Conservation (phyloP, 2,797 vertebrate genomes). For the Eospalax fontanierii region DNA sequence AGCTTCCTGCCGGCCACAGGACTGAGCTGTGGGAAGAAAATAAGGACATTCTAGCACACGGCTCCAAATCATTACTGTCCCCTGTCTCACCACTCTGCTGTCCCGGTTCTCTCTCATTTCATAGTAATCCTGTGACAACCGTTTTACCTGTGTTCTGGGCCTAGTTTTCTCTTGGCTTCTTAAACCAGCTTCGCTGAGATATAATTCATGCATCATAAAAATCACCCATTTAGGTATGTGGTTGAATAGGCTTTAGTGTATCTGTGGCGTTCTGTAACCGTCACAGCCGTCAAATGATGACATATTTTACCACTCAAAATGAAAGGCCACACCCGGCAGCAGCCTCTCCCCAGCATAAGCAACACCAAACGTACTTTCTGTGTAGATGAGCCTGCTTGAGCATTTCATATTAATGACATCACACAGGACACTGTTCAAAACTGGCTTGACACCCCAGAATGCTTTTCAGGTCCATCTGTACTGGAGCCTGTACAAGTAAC, state of each 20-base stretch:
- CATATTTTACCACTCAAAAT: not conserved
- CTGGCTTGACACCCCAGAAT: not conserved
- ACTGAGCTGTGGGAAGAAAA: not conserved
- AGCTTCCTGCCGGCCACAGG: not conserved
- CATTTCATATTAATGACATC: not conserved
- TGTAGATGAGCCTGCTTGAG: not conserved
- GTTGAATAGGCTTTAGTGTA: not conserved
- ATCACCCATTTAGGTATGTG: not conserved
- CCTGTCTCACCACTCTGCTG: not conserved
- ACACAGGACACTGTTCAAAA: not conserved
- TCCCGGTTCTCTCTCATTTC: not conserved
- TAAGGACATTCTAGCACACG: not conserved
- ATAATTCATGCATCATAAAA: not conserved
- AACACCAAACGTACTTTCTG: too few species aligned
- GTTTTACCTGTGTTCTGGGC: not conserved
- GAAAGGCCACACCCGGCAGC: not conserved
- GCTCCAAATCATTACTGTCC: not conserved
- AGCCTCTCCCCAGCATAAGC: not conserved
- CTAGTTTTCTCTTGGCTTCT: slow-evolving; percentile 32
- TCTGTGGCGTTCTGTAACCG: not conserved
- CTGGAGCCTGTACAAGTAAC: not conserved
- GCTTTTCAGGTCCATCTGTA: not conserved
- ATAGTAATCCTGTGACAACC: not conserved
- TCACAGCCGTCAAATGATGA: not conserved
- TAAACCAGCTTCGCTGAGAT: slow-evolving; percentile 22